phyloP scores from a whole-genome alignment of 2,888 invertebrate species.

The Ischnura elegans region DNA sequence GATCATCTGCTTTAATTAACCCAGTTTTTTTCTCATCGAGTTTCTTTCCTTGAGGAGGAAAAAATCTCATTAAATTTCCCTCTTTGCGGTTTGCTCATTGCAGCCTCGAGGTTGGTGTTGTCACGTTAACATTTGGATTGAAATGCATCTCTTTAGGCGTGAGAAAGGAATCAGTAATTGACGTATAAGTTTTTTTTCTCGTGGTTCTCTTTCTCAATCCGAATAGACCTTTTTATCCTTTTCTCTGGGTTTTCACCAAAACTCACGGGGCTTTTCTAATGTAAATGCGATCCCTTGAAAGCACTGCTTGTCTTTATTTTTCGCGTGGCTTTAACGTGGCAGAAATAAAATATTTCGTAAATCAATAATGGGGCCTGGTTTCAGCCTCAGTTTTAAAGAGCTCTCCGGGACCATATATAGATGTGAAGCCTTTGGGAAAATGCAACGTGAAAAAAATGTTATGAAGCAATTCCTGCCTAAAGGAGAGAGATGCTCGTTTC shows the following conservation, averaged over 20 bases:
- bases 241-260: background rate
- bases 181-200: background rate
- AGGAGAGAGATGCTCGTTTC: background rate
- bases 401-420: background rate
- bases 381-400: background rate
- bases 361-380: background rate
- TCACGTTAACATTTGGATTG: background rate
- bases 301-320: background rate
- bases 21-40: background rate
- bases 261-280: background rate
- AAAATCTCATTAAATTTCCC: constrained; percentile 10
- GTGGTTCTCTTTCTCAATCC: background rate
- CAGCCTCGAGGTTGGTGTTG: background rate
- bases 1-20: constrained; percentile 49
- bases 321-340: background rate
- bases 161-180: background rate
- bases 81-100: background rate
- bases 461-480: background rate
- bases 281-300: background rate
- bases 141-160: constrained; percentile 6
- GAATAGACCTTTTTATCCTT: background rate
- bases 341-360: background rate
- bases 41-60: background rate
- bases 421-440: background rate
- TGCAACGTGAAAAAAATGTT: background rate